Conservation (phyloP, 1,140 invertebrate genomes). For the Cephus cinctus region DNA sequence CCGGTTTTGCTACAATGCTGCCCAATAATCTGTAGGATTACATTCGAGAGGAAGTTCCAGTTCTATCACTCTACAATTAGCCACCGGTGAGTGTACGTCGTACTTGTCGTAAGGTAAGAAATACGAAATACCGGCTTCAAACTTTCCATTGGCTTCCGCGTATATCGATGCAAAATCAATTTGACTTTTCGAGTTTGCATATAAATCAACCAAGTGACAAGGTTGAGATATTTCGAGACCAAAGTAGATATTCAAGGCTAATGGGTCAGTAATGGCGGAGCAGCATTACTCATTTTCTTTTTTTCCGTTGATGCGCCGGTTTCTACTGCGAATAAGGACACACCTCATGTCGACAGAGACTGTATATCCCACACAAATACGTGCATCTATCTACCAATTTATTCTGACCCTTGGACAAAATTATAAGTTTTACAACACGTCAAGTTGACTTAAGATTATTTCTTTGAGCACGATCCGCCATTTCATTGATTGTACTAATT, state of each 20-base stretch:
- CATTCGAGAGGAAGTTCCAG: conserved; percentile 9
- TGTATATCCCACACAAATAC: too few species aligned
- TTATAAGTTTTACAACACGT: too few species aligned
- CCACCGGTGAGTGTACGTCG: neutral
- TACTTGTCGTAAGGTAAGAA: neutral
- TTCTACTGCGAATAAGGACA: neutral
- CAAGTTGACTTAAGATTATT: too few species aligned
- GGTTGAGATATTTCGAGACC: neutral
- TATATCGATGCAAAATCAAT: neutral
- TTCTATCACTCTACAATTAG: conserved; percentile 14
- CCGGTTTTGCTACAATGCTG: too few species aligned
- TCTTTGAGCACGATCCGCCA: too few species aligned
- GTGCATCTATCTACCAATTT: too few species aligned
- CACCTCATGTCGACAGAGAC: neutral
- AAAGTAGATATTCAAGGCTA: neutral
- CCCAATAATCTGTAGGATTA: conserved; percentile 13
- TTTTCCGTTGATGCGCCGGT: neutral
- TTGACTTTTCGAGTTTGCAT: neutral
- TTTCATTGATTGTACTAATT: too few species aligned
- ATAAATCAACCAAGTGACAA: neutral
- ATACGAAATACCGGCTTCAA: neutral
- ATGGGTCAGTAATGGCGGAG: neutral
- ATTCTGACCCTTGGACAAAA: too few species aligned
- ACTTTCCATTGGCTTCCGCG: neutral
- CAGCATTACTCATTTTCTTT: neutral